Base-by-base conservation (phyloP, 2,113 vertebrate species). In the Genyomyrus donnyi region DNA sequence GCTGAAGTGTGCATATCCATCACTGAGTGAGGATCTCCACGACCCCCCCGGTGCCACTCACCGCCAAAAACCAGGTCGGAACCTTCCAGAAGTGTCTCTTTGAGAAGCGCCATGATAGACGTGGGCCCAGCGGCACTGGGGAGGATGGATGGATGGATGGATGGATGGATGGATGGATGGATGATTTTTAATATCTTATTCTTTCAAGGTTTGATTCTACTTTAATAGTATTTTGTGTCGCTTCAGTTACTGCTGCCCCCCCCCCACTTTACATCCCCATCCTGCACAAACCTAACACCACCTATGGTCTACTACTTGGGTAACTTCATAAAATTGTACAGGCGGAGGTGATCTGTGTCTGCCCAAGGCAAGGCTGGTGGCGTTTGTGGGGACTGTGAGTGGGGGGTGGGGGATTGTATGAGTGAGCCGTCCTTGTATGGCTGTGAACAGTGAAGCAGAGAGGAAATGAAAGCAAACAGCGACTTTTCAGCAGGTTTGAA, bases 1-100 rank as follows among this genome's bases (percentile, higher is more conserved):
- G 85, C 27, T 87, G 85, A 56, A 39, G 50, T 53, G 27, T 87
- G 50, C 8, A 52, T 53, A 87, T 87, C 49, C 85, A 87, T 87
- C 85, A 87, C 5, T n/a, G 74, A 70, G 62, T 11, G 62, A 27
- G 10, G 62, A 10, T 70, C n/a, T 27, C 24, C 24, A 24, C 0
- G 24, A 9, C 10, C 52, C 50, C 3, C 17, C 62, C 8, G 5
- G 11, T 0, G 13, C 31, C 31, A 35, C 13, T 77, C 35, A 0
- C 74, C 5, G 13, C 13, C 74, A 80, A 42, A 80, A 19, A 42
- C 15, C 13, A 0, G 31, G 70, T 77, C 31, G 0, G 74, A 80
- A 80, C 35, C 13, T 15, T 80, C 74, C 0, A 17, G 35, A 80
- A 42, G 62, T 70, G n/a, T 31, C 27, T 70, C 10, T 31, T 11